Percentiles rank a stretch among this genome's conserved stretches.
phyloP scores from a whole-genome alignment of 2,888 invertebrate species.

The Epinotia ramella region DNA sequence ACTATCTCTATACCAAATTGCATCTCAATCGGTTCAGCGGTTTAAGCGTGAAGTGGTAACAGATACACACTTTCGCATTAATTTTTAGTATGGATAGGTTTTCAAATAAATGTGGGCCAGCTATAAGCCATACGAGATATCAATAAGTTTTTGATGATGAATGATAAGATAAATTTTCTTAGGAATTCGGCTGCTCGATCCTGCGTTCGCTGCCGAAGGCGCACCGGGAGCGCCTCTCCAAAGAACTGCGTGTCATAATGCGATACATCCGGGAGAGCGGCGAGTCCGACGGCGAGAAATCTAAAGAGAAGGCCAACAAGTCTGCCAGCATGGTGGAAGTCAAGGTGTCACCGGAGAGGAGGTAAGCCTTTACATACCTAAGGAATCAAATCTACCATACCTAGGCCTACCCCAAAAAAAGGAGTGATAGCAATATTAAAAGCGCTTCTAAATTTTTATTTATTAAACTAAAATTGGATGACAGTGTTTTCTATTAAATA shows the following conservation, averaged over 20 bases:
- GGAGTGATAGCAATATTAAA: constrained; percentile 55
- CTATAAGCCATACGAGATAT: too few species aligned
- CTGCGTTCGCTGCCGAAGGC: constrained; percentile 70
- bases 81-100: too few species aligned
- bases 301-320: constrained; percentile 59
- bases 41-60: too few species aligned
- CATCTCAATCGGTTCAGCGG: too few species aligned
- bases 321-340: constrained; percentile 75
- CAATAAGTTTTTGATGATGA: neutral
- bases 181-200: constrained; percentile 77
- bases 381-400: constrained; percentile 75
- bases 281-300: constrained; percentile 59
- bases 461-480: constrained; percentile 28
- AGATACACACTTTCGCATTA: too few species aligned
- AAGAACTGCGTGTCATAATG: constrained; percentile 71
- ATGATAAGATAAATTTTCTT: neutral
- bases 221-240: constrained; percentile 68
- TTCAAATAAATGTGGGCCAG: too few species aligned
- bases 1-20: too few species aligned
- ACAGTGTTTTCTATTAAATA: constrained; percentile 31
- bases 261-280: constrained; percentile 67
- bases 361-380: constrained; percentile 52
- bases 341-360: constrained; percentile 69
- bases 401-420: constrained; percentile 64
- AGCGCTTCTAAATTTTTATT: constrained; percentile 24